Evolutionary conservation across 2,888 invertebrate species (phyloP).

Genomic region (Cryptus viduatorius): DNA sequence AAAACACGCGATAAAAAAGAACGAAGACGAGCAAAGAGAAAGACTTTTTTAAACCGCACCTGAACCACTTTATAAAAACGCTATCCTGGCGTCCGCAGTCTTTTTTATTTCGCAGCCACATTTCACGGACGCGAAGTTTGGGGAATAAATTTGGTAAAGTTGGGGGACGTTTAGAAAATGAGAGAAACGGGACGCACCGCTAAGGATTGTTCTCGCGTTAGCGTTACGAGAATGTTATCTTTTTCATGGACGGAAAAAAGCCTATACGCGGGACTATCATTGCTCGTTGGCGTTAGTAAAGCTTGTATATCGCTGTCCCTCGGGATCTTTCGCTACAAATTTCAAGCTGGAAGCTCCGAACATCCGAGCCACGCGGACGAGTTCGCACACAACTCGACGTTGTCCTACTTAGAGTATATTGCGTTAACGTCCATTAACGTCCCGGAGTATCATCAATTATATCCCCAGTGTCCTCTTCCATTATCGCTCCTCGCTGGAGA

Average conservation of each 20-base stretch:
- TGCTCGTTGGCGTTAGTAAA: not conserved
- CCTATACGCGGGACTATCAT: not conserved
- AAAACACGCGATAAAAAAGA: not conserved
- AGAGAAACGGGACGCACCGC: not conserved
- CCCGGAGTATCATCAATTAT: slow-evolving; percentile 68
- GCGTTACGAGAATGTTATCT: slow-evolving; percentile 5
- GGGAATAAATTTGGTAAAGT: slow-evolving; percentile 44
- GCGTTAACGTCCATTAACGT: slow-evolving; percentile 70
- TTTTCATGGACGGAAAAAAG: not conserved
- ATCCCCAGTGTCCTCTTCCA: slow-evolving; percentile 63
- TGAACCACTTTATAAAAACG: slow-evolving; percentile 58
- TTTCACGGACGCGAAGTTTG: slow-evolving; percentile 17
- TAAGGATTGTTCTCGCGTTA: slow-evolving; percentile 15
- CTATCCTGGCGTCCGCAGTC: not conserved
- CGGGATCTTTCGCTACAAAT: slow-evolving; percentile 43
- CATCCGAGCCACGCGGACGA: slow-evolving; percentile 35
- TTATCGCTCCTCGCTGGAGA: slow-evolving; percentile 65
- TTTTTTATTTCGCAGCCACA: slow-evolving; percentile 19
- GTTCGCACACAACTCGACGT: slow-evolving; percentile 41
- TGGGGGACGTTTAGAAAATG: slow-evolving; percentile 6
- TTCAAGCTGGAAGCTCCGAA: slow-evolving; percentile 33
- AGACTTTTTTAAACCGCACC: slow-evolving; percentile 51
- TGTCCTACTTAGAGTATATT: slow-evolving; percentile 69
- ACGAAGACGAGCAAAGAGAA: slow-evolving; percentile 5
- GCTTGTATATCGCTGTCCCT: not conserved